Percentiles rank a stretch among this genome's conserved stretches.
phyloP scores from a whole-genome alignment of 2,888 invertebrate species.

The Clunio marinus region DNA sequence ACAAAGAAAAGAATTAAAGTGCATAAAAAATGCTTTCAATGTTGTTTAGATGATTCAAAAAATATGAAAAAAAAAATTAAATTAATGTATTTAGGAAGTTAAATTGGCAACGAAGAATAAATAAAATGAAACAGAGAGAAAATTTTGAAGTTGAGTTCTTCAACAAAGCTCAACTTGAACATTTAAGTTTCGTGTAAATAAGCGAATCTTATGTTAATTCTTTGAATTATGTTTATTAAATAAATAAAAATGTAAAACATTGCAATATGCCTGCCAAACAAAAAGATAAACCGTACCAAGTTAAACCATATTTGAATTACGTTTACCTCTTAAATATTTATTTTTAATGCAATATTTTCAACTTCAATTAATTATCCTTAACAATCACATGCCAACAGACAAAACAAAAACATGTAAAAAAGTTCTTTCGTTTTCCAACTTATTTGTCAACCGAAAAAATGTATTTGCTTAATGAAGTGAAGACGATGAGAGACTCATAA shows the following conservation, averaged over 20 bases:
- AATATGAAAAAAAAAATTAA: slow-evolving; percentile 2
- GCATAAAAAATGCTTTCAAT: slow-evolving; percentile 35
- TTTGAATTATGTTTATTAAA: background rate
- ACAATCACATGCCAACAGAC: background rate
- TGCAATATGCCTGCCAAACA: slow-evolving; percentile 36
- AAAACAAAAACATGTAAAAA: background rate
- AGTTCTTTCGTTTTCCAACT: background rate
- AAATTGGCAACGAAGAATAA: slow-evolving; percentile 3
- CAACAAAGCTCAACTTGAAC: background rate
- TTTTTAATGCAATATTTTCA: background rate
- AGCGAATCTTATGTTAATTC: background rate
- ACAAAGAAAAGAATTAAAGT: slow-evolving; percentile 22
- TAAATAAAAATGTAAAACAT: background rate
- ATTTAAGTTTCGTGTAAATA: background rate
- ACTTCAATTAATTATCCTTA: background rate
- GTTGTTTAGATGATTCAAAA: slow-evolving; percentile 30
- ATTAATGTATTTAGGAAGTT: slow-evolving; percentile 21
- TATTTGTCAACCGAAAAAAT: too few relatives aligned
- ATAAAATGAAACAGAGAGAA: slow-evolving; percentile 3
- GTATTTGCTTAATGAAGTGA: slow-evolving; percentile 25
- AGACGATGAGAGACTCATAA: slow-evolving; percentile 5
- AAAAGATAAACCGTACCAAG: slow-evolving; percentile 27
- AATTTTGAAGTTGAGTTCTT: background rate
- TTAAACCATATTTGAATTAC: slow-evolving; percentile 3
- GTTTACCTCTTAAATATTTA: too few relatives aligned